Evolutionary conservation across 2,888 invertebrate species (phyloP).

Genomic region (Luffia ferchaultella): DNA sequence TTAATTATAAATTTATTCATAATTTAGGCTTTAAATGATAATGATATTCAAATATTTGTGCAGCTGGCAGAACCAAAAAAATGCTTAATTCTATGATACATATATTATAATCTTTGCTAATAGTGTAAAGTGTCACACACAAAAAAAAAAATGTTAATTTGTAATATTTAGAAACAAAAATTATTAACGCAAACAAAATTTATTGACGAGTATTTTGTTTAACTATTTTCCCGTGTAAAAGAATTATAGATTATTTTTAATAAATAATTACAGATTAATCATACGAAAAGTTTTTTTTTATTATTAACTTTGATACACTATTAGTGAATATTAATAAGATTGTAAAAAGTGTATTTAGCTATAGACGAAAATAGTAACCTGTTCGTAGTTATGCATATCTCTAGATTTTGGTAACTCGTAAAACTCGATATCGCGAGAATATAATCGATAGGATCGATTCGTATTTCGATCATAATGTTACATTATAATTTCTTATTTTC

Average conservation of each 20-base stretch:
- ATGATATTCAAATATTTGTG: no score
- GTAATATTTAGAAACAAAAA: neutral
- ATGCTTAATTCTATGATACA: neutral
- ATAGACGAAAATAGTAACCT: slow-evolving; percentile 56
- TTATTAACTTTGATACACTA: neutral
- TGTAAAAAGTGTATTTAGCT: slow-evolving; percentile 65
- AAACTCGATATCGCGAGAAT: slow-evolving; percentile 13
- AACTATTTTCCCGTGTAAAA: no score
- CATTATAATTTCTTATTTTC: slow-evolving; percentile 31
- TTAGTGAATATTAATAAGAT: slow-evolving; percentile 14
- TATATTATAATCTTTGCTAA: no score
- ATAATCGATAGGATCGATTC: slow-evolving; percentile 29
- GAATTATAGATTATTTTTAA: no score
- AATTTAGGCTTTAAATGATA: no score
- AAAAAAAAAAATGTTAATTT: neutral
- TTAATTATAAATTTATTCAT: no score
- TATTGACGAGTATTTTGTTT: no score
- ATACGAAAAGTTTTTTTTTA: neutral
- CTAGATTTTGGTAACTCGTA: slow-evolving; percentile 45
- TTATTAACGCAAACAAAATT: neutral
- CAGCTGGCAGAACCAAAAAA: neutral
- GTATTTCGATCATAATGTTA: slow-evolving; percentile 25
- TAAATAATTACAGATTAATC: no score
- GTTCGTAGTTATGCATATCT: slow-evolving; percentile 64
- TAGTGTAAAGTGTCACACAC: neutral